phyloP scores from a whole-genome alignment of 2,888 invertebrate genomes.

The Thereva unica region DNA sequence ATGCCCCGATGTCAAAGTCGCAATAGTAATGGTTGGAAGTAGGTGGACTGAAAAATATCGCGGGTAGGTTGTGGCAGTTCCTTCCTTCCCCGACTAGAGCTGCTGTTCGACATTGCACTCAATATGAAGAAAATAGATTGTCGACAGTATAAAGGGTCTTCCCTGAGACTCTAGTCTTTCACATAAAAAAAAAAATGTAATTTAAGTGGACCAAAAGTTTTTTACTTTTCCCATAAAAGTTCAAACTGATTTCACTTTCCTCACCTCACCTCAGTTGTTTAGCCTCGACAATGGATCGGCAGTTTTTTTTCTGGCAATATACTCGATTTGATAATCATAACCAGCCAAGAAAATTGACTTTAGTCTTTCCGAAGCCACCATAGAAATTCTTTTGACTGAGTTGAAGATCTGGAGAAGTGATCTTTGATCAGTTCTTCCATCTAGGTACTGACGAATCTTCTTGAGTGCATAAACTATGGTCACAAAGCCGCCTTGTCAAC shows the following conservation, averaged over 20 bases:
- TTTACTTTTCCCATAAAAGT: constrained; percentile 30
- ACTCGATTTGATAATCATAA: constrained; percentile 23
- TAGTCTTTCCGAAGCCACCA: constrained; percentile 29
- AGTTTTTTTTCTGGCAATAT: constrained; percentile 21
- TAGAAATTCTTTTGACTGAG: constrained; percentile 24
- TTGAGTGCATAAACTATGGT: constrained; percentile 11
- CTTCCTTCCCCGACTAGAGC: too few species aligned
- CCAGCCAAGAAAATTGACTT: constrained; percentile 27
- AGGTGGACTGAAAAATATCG: too few species aligned
- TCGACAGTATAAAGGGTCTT: too few species aligned
- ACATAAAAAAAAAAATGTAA: too few species aligned
- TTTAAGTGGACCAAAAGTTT: constrained; percentile 12
- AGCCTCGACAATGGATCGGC: constrained; percentile 26
- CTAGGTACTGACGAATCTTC: constrained; percentile 27
- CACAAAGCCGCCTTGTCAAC: constrained; percentile 15
- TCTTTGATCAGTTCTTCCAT: constrained; percentile 28
- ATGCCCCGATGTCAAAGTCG: too few species aligned
- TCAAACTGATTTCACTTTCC: constrained; percentile 15
- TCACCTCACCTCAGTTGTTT: constrained; percentile 24
- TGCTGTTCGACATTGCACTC: too few species aligned
- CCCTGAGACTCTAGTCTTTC: too few species aligned
- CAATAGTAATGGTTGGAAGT: too few species aligned
- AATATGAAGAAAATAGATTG: too few species aligned
- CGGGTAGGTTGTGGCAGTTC: too few species aligned
- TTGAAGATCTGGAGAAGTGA: constrained; percentile 34